phyloP scores from a whole-genome alignment of 2,888 invertebrate genomes.

The Sinopyrophorus schimmeli region DNA sequence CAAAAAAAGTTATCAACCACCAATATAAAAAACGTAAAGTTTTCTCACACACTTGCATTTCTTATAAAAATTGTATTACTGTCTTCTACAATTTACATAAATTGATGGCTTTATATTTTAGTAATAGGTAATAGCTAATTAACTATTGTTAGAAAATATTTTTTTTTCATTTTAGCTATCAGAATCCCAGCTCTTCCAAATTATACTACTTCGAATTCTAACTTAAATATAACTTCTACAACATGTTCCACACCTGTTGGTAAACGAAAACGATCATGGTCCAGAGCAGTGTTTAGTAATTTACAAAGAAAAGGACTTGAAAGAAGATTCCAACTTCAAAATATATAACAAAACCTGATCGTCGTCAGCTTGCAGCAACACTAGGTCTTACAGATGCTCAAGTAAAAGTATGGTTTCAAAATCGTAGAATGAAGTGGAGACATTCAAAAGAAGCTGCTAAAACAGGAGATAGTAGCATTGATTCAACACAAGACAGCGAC shows the following conservation, averaged over 20 bases:
- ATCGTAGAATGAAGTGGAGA: constrained; percentile 59
- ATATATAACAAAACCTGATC: constrained; percentile 93
- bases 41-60: no score
- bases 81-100: no score
- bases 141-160: no score
- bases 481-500: constrained; percentile 52
- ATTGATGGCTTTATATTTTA: no score
- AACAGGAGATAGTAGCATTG: constrained; percentile 39
- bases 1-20: no score
- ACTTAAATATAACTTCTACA: constrained; percentile 29
- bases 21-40: no score
- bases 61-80: neutral
- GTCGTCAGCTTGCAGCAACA: constrained; percentile 88
- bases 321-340: constrained; percentile 89
- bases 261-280: constrained; percentile 91
- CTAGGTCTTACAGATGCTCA: constrained; percentile 93
- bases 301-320: constrained; percentile 93
- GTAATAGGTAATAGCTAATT: no score
- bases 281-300: constrained; percentile 92
- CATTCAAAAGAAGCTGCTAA: constrained; percentile 53
- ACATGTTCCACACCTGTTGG: constrained; percentile 37
- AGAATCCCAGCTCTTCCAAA: constrained; percentile 42
- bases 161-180: constrained; percentile 41
- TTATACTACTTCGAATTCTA: constrained; percentile 38
- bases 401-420: constrained; percentile 95